phyloP scores from a whole-genome alignment of 2,797 vertebrate genomes.

The Leptatherina wallacei region DNA sequence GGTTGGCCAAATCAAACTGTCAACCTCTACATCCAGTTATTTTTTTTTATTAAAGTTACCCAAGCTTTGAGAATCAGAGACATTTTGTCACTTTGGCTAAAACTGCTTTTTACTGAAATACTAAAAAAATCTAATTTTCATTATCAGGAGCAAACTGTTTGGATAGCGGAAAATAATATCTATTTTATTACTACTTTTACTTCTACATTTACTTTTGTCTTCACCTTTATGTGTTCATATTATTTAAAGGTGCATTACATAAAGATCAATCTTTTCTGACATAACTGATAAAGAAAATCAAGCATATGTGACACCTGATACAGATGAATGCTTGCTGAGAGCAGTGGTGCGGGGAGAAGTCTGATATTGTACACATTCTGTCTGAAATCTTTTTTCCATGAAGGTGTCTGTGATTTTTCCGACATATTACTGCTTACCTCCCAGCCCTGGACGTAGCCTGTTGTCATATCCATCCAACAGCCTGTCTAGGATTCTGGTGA shows the following conservation, averaged over 20 bases:
- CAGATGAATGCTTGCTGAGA: neutral
- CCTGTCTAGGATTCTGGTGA: conserved; percentile 95
- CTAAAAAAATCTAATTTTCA: neutral
- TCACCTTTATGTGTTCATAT: neutral
- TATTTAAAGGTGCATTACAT: neutral
- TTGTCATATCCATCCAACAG: conserved; percentile 98
- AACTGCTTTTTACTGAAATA: neutral
- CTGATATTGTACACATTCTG: neutral
- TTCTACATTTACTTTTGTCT: neutral
- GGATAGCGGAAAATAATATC: neutral
- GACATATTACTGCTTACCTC: conserved; percentile 85
- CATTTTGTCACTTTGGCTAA: neutral
- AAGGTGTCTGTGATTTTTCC: conserved; percentile 10
- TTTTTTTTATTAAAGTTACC: neutral
- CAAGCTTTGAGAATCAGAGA: neutral
- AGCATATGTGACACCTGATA: neutral
- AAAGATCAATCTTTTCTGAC: neutral
- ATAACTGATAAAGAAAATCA: neutral
- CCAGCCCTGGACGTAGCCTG: conserved; percentile 93
- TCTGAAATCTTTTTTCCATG: neutral
- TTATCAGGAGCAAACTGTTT: neutral
- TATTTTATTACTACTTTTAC: neutral
- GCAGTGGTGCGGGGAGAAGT: neutral
- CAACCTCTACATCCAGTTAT: neutral
- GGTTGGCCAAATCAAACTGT: neutral